phyloP scores from a whole-genome alignment of 2,888 invertebrate species.

The Glaucopsyche alexis region DNA sequence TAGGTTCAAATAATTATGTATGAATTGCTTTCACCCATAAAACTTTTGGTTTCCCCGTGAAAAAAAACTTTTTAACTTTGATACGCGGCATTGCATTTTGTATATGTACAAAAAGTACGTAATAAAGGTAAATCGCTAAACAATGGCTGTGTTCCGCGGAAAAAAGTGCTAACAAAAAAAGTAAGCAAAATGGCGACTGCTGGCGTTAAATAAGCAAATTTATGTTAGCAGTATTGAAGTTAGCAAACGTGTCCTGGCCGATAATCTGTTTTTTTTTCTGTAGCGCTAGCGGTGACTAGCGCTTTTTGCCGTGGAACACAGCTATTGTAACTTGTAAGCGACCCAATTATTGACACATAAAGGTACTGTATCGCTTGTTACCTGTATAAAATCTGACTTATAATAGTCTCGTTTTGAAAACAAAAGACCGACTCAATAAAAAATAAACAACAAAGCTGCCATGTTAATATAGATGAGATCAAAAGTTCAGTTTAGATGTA shows the following conservation, averaged over 20 bases:
- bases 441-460: not conserved
- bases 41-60: not conserved
- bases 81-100: not conserved
- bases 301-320: no score
- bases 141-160: no score
- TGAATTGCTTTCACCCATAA: not conserved
- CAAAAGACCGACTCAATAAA: not conserved
- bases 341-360: not conserved
- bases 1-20: no score
- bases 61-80: not conserved
- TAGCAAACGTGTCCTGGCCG: no score
- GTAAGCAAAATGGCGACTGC: no score
- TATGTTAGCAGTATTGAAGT: no score
- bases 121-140: not conserved
- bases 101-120: not conserved
- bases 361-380: not conserved
- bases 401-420: not conserved
- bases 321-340: no score
- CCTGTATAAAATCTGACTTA: not conserved
- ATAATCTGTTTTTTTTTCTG: no score
- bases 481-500: no score
- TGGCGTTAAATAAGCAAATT: no score
- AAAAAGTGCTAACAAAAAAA: no score
- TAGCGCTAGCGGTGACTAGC: no score
- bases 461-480: not conserved